These are phyloP conservation scores for Aricia agestis DNA, from an alignment of 1,140 invertebrate genomes.

Conservation along the genomic window DNA sequence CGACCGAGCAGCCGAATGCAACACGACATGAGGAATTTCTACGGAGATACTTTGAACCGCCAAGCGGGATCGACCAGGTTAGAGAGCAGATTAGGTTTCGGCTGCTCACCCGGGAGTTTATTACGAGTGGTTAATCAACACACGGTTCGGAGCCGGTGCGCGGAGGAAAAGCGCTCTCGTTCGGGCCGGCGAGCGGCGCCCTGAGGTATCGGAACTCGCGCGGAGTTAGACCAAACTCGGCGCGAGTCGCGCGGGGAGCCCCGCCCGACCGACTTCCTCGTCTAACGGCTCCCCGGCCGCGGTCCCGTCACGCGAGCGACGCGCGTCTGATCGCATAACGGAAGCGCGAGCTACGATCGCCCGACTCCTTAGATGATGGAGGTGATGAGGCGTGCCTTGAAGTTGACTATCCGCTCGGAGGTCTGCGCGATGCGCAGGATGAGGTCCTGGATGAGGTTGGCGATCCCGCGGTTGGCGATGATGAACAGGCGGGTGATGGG, in stretches of 20 bases:
- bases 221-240: not conserved
- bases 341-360: constrained; percentile 14
- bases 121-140: not conserved
- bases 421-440: constrained; percentile 91
- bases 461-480: constrained; percentile 88
- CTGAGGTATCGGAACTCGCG: not conserved
- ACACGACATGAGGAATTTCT: not conserved
- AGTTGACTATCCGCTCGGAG: constrained; percentile 92
- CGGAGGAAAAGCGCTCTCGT: not conserved
- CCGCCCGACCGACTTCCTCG: not conserved
- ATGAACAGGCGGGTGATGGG: constrained; percentile 90
- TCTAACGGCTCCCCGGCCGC: not conserved
- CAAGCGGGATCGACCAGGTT: not conserved
- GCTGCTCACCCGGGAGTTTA: not conserved
- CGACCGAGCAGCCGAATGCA: not conserved
- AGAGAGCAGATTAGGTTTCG: not conserved
- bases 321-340: too few relatives aligned
- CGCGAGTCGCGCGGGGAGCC: not conserved
- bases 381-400: constrained; percentile 91
- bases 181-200: not conserved
- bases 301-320: not conserved
- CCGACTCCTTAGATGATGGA: constrained; percentile 83
- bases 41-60: not conserved
- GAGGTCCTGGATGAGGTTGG: constrained; percentile 89
- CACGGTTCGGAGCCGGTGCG: not conserved